Evolutionary conservation across 2,797 vertebrate species (phyloP).

Genomic region (Poeciliopsis gracilis): DNA sequence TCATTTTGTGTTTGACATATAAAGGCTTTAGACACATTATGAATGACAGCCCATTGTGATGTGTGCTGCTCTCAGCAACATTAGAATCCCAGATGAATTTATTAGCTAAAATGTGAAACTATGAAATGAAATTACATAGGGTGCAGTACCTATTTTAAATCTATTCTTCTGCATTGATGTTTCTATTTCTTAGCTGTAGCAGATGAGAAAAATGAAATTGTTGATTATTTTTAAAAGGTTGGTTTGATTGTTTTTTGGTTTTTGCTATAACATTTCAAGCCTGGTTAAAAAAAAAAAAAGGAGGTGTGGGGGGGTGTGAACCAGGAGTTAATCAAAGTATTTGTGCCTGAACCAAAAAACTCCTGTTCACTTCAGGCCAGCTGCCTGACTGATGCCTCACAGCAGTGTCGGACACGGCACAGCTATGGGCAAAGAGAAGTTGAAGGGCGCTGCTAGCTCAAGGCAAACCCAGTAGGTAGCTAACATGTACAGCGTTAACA

Average conservation of each 20-base stretch:
- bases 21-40: neutral
- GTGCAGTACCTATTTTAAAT: neutral
- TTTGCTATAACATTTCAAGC: neutral
- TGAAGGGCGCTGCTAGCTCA: conserved; percentile 73
- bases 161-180: neutral
- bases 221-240: neutral
- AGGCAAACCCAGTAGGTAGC: conserved; percentile 73
- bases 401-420: conserved; percentile 42
- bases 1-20: neutral
- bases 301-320: neutral
- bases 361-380: conserved; percentile 89
- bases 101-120: neutral
- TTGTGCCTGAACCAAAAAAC: conserved; percentile 81
- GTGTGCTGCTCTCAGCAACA: neutral
- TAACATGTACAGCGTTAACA: conserved; percentile 15
- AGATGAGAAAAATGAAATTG: neutral
- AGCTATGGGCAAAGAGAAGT: conserved; percentile 78
- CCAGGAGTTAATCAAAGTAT: conserved; percentile 48
- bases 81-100: neutral
- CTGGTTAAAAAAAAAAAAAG: neutral
- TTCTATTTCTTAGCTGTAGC: neutral
- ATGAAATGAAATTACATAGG: neutral
- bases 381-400: conserved; percentile 81
- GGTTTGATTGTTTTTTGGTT: neutral
- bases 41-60: neutral